These are phyloP conservation scores for Dasypogon diadema DNA, from an alignment of 2,888 invertebrate genomes.

Conservation along the genomic window DNA sequence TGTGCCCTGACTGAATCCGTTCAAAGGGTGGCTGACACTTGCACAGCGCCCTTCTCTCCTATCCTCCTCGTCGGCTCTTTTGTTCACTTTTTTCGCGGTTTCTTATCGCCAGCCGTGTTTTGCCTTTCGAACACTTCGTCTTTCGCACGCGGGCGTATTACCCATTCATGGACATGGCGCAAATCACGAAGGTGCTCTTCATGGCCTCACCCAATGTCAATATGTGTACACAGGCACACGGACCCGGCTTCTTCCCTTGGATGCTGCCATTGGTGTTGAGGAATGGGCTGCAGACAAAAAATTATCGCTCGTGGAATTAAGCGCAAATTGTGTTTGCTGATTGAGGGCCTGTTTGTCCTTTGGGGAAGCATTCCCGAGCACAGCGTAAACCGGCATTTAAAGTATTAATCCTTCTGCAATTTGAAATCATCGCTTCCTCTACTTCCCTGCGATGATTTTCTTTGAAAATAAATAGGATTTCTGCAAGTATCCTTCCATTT, in stretches of 20 bases:
- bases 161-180: conserved; percentile 41
- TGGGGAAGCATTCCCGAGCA: conserved; percentile 22
- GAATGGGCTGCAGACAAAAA: conserved; percentile 31
- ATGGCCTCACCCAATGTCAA: conserved; percentile 54
- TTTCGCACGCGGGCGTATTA: conserved; percentile 48
- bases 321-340: conserved; percentile 53
- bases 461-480: conserved; percentile 2
- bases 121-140: conserved; percentile 24
- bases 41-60: background rate
- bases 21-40: conserved; percentile 53
- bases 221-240: conserved; percentile 39
- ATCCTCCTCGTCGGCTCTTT: background rate
- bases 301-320: conserved; percentile 54
- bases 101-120: conserved; percentile 41
- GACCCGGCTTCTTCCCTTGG: conserved; percentile 11
- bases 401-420: conserved; percentile 41
- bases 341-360: conserved; percentile 38
- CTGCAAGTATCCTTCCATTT: background rate
- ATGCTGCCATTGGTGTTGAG: background rate
- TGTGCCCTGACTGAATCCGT: conserved; percentile 51
- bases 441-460: background rate
- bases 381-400: conserved; percentile 28
- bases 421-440: background rate
- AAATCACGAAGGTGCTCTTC: conserved; percentile 49
- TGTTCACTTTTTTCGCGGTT: conserved; percentile 39